phyloP scores from a whole-genome alignment of 2,113 vertebrate genomes.

The Pantherophis guttatus region DNA sequence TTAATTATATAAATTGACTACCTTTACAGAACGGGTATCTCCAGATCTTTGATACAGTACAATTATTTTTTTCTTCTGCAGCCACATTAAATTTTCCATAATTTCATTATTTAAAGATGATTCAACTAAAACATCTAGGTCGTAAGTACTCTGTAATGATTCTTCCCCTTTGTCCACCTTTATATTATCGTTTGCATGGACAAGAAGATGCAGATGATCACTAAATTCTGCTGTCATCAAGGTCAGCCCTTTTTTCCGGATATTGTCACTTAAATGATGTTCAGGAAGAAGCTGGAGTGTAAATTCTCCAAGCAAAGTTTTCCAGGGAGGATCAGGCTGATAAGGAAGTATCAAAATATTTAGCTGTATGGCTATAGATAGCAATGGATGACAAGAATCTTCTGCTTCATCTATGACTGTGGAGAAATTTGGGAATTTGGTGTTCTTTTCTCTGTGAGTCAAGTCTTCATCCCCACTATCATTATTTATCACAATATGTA shows the following conservation, averaged over 20 bases:
- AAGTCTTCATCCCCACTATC: constrained; percentile 53
- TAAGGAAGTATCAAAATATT: constrained; percentile 71
- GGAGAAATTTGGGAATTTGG: constrained; percentile 44
- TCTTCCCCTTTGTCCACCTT: constrained; percentile 52
- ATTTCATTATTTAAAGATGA: constrained; percentile 73
- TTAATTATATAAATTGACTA: constrained; percentile 48
- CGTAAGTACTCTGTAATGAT: constrained; percentile 38
- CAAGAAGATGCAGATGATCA: constrained; percentile 72
- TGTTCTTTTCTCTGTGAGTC: constrained; percentile 31
- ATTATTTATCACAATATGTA: constrained; percentile 45
- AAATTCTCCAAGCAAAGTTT: constrained; percentile 84
- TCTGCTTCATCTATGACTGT: constrained; percentile 51
- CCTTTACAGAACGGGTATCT: constrained; percentile 75
- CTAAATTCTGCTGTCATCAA: constrained; percentile 69
- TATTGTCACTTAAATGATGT: constrained; percentile 57
- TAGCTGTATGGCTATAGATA: constrained; percentile 65
- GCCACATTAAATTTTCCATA: constrained; percentile 89
- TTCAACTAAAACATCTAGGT: constrained; percentile 64
- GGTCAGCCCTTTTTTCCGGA: constrained; percentile 69
- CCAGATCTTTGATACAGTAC: constrained; percentile 80
- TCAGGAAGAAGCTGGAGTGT: constrained; percentile 65
- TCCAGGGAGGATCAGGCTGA: constrained; percentile 73
- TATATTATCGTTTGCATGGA: constrained; percentile 63
- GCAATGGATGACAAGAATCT: constrained; percentile 53
- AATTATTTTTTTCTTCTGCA: constrained; percentile 88